Base-by-base conservation (phyloP, 2,113 vertebrate genomes). In the Larimichthys crocea region DNA sequence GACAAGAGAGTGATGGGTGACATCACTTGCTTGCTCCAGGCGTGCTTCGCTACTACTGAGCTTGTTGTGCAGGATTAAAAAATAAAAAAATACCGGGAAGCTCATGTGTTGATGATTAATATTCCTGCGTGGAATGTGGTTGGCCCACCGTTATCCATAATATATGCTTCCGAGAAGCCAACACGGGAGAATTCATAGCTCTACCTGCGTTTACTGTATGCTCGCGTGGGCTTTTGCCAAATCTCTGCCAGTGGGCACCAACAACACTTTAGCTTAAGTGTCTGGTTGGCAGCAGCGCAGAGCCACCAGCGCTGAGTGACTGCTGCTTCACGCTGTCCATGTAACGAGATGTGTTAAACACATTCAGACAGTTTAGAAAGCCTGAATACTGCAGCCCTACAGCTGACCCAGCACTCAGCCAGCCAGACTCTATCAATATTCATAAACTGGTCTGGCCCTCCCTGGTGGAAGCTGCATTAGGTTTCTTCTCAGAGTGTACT, bases 341-440 rank as follows among this genome's bases (percentile, higher is more conserved):
- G 70, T 67, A 65, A 71, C 83, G 77, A 83, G 35, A 72, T 82
- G 74, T 76, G 76, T 67, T 88, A 68, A 83, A 87, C 83, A 83
- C 72, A 74, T 73, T 67, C 31, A 86, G 57, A 82, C 76, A 85
- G 60, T 60, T 77, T 79, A 61, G 57, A 74, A 74, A 68, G 61
- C 76, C 42, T 42, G 76, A 88, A 84, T 53, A 52, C 52, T 66
- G 74, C 62, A 67, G 67, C 26, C 63, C 79, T 48, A 69, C 56
- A 72, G 60, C 65, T 82, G 84, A 82, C 82, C 86, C 71, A 63
- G 57, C 0, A 3, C 72, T 86, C 74, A 78, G 72, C 85, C 61
- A 61, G 66, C 77, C 67, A 88, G 76, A 57, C 86, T 56, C 60
- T 17, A 90, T 92, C 79, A 89, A 93, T 92, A 94, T 92, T 89